Evolutionary conservation across 2,797 vertebrate genomes (phyloP).

Genomic region (Pangasius macronema): DNA sequence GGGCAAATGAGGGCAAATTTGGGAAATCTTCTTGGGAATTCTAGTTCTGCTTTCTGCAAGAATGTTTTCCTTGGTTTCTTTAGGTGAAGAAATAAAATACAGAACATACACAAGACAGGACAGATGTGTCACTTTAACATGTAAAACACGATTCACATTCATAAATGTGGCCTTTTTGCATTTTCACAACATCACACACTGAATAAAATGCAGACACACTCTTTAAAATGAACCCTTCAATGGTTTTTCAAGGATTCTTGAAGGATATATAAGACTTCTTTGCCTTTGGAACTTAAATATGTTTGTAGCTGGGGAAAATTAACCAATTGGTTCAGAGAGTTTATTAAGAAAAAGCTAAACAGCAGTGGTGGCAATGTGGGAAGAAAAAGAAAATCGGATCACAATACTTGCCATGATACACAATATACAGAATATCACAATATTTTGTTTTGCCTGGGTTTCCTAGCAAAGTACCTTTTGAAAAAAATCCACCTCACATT

Average conservation of each 20-base stretch:
- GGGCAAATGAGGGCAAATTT: slow-evolving; percentile 7
- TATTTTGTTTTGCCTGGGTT: not conserved
- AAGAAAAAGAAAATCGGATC: not conserved
- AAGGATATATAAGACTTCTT: not conserved
- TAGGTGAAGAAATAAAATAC: not conserved
- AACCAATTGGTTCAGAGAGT: not conserved
- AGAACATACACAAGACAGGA: not conserved
- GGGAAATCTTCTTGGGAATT: not conserved
- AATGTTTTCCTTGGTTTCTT: not conserved
- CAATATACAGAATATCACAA: not conserved
- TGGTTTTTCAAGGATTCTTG: not conserved
- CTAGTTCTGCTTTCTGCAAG: not conserved
- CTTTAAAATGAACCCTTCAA: not conserved
- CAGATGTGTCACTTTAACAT: not conserved
- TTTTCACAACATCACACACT: not conserved
- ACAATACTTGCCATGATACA: not conserved
- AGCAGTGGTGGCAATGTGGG: not conserved
- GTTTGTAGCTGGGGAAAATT: not conserved
- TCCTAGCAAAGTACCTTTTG: too few relatives aligned
- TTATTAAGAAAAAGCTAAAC: not conserved
- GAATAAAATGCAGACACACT: too few relatives aligned
- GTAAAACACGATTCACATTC: not conserved
- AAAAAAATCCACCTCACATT: not conserved
- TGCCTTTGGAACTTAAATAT: not conserved
- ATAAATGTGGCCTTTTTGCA: too few relatives aligned